phyloP scores from a whole-genome alignment of 2,797 vertebrate species.

The Arrhamphus sclerolepis region DNA sequence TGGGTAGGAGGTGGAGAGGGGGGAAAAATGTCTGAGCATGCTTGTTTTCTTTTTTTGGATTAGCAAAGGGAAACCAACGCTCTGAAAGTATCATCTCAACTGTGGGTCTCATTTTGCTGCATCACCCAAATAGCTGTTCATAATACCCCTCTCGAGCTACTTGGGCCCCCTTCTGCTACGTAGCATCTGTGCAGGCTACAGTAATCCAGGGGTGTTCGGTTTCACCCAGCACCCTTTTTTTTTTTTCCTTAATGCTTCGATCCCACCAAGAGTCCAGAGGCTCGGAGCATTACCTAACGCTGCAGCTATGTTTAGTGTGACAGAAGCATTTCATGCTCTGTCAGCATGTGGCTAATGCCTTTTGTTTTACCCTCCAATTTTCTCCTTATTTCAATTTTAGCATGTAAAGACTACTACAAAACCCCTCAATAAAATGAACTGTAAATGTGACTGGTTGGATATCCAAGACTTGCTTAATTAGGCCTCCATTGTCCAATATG shows the following conservation, averaged over 20 bases:
- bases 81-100: slow-evolving; percentile 32
- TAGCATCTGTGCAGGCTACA: slow-evolving; percentile 56
- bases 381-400: too few relatives aligned
- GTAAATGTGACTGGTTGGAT: too few relatives aligned
- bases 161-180: slow-evolving; percentile 45
- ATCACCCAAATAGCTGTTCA: slow-evolving; percentile 60
- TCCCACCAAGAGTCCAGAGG: slow-evolving; percentile 54
- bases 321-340: slow-evolving; percentile 51
- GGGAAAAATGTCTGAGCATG: background rate
- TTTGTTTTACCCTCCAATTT: too few relatives aligned
- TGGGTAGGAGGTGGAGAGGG: background rate
- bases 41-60: slow-evolving; percentile 8
- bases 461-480: too few relatives aligned
- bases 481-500: too few relatives aligned
- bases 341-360: too few relatives aligned
- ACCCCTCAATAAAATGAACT: too few relatives aligned
- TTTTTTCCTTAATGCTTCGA: slow-evolving; percentile 36
- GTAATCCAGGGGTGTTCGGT: slow-evolving; percentile 76
- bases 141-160: slow-evolving; percentile 51
- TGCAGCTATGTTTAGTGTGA: slow-evolving; percentile 65
- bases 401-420: too few relatives aligned
- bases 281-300: slow-evolving; percentile 58
- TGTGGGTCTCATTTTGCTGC: slow-evolving; percentile 46
- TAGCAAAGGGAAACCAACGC: too few relatives aligned
- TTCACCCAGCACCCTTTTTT: slow-evolving; percentile 70